A percentile compares a stretch with the other conserved stretches of the same genome.
phyloP scores from a whole-genome alignment of 2,797 vertebrate species.

The Fratercula arctica region DNA sequence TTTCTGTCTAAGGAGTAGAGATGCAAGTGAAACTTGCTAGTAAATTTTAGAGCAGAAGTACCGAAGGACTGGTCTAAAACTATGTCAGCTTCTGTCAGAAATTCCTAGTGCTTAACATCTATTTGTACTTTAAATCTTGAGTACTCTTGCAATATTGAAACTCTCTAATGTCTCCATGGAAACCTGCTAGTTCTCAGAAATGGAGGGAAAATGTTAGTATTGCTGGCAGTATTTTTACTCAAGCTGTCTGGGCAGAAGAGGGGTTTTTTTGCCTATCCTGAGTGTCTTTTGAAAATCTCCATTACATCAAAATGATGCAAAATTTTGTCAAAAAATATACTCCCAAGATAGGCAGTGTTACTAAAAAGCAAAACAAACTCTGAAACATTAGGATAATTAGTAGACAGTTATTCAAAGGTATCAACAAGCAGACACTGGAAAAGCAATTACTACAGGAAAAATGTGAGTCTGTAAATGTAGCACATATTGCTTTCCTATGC shows the following conservation, averaged over 20 bases:
- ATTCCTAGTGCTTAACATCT: neutral
- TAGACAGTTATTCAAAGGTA: constrained; percentile 48
- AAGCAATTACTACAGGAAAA: constrained; percentile 65
- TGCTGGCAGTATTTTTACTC: neutral
- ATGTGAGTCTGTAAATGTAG: constrained; percentile 43
- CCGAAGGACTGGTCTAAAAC: neutral
- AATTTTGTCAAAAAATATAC: neutral
- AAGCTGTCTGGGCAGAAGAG: neutral
- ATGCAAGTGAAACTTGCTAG: neutral
- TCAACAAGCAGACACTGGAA: constrained; percentile 54
- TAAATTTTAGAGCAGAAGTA: neutral
- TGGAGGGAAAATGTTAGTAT: neutral
- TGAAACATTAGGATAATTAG: constrained; percentile 50
- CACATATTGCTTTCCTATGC: constrained; percentile 36
- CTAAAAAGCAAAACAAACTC: constrained; percentile 51
- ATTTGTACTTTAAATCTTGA: neutral
- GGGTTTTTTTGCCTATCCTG: neutral
- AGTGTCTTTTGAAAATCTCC: neutral
- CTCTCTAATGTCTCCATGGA: neutral
- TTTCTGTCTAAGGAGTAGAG: neutral
- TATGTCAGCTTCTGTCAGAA: neutral
- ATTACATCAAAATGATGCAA: neutral
- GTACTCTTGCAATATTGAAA: neutral
- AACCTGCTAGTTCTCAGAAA: neutral
- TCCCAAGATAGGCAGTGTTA: neutral